These are phyloP conservation scores for Phrixothrix hirtus DNA, from an alignment of 2,888 invertebrate species.

Conservation along the genomic window DNA sequence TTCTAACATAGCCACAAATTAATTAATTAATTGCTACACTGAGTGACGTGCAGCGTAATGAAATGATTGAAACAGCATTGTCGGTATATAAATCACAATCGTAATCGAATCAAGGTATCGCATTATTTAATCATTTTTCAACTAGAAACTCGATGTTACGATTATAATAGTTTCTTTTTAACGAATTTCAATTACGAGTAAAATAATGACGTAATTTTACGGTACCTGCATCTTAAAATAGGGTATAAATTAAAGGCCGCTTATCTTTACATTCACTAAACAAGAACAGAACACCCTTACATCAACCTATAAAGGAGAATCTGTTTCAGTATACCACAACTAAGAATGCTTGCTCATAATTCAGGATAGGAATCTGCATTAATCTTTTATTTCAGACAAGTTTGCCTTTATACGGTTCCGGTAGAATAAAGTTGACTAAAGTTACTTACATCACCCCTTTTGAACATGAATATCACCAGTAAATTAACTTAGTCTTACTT, in stretches of 20 bases:
- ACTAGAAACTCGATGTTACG: no score
- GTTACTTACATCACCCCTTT: no score
- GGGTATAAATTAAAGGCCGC: not conserved
- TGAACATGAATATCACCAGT: no score
- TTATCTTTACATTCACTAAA: not conserved
- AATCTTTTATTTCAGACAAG: constrained; percentile 2
- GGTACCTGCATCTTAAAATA: no score
- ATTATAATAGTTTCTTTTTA: no score
- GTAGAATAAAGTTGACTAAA: no score
- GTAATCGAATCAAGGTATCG: constrained; percentile 13
- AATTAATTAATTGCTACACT: not conserved
- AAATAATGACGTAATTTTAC: no score
- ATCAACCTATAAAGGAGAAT: not conserved
- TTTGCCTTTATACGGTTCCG: not conserved
- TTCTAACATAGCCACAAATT: no score
- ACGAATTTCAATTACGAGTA: no score
- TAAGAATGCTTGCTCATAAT: not conserved
- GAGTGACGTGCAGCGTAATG: not conserved
- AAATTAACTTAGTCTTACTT: no score
- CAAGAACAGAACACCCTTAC: not conserved
- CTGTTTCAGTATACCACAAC: not conserved
- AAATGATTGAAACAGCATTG: constrained; percentile 8
- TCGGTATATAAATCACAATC: constrained; percentile 9
- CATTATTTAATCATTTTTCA: no score
- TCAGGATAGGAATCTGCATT: constrained; percentile 1